These are phyloP conservation scores for Temnothorax rugatulus DNA, from an alignment of 2,888 invertebrate species.

Conservation along the genomic window DNA sequence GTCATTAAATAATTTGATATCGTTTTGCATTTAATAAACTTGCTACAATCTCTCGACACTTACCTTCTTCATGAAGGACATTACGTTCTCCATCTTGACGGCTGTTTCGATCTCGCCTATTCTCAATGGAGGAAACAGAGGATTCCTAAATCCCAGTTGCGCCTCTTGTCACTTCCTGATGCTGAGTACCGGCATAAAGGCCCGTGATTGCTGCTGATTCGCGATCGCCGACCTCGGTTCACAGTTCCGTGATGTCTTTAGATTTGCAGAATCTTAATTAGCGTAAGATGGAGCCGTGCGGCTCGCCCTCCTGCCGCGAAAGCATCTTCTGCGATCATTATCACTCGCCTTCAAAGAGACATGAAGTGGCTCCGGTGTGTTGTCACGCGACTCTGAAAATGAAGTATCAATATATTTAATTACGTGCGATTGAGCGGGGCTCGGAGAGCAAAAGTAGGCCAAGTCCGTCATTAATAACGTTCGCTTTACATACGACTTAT, in stretches of 20 bases:
- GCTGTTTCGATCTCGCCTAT: constrained; percentile 5
- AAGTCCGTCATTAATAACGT: constrained; percentile 12
- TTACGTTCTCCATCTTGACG: constrained; percentile 94
- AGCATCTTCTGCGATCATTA: constrained; percentile 69
- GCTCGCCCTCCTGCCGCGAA: constrained; percentile 70
- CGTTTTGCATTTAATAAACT: background rate
- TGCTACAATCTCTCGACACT: constrained; percentile 83
- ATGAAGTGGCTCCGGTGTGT: background rate
- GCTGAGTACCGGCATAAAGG: constrained; percentile 77
- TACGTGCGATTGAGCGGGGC: background rate
- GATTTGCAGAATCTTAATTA: constrained; percentile 53
- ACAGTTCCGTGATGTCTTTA: constrained; percentile 60
- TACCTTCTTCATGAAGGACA: constrained; percentile 98
- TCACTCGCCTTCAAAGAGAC: background rate
- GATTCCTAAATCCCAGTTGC: constrained; percentile 69
- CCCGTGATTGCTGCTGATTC: constrained; percentile 45
- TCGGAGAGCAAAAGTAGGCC: background rate
- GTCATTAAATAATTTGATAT: background rate
- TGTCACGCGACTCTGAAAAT: constrained; percentile 17
- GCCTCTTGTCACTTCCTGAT: constrained; percentile 66
- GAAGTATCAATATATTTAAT: background rate
- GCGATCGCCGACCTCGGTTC: constrained; percentile 33
- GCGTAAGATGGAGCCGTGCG: constrained; percentile 70
- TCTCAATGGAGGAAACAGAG: constrained; percentile 58
- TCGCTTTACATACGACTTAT: background rate